phyloP scores from a whole-genome alignment of 2,113 vertebrate species.

The Hypanus sabinus region DNA sequence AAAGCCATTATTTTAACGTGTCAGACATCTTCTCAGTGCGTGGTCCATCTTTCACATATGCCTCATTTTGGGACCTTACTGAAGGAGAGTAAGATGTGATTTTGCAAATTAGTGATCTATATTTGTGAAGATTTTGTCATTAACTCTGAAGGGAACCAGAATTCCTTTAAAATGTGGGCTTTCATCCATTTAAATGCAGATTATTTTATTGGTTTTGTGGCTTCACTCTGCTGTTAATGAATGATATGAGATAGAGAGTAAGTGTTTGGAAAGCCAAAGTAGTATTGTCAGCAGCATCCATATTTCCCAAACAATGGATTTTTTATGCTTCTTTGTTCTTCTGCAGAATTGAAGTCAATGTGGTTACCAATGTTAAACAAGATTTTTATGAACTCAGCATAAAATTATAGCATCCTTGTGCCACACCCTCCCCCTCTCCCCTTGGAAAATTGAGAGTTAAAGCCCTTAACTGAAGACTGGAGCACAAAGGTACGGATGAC shows the following conservation, averaged over 20 bases:
- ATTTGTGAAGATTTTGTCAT: not conserved
- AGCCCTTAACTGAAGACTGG: no score
- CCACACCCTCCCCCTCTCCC: no score
- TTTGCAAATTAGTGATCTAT: not conserved
- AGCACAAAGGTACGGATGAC: no score
- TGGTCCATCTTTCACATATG: not conserved
- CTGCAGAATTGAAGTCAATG: not conserved
- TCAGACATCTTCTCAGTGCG: not conserved
- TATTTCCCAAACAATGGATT: not conserved
- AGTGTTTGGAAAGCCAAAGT: not conserved
- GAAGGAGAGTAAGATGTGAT: not conserved
- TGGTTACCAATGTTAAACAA: not conserved
- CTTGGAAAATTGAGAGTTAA: no score
- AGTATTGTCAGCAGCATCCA: not conserved
- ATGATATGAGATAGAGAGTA: not conserved
- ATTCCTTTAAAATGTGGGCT: not conserved
- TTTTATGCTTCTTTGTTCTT: not conserved
- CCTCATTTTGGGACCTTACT: not conserved
- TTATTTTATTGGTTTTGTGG: not conserved
- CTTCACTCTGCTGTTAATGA: not conserved
- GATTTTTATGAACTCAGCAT: not conserved
- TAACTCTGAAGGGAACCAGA: not conserved
- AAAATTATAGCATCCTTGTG: not conserved
- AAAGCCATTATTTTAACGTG: not conserved
- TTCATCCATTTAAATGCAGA: not conserved